Percentiles rank a stretch among this genome's conserved stretches.
Conservation (phyloP, 2,888 invertebrate genomes). For the Oligia fasciuncula region DNA sequence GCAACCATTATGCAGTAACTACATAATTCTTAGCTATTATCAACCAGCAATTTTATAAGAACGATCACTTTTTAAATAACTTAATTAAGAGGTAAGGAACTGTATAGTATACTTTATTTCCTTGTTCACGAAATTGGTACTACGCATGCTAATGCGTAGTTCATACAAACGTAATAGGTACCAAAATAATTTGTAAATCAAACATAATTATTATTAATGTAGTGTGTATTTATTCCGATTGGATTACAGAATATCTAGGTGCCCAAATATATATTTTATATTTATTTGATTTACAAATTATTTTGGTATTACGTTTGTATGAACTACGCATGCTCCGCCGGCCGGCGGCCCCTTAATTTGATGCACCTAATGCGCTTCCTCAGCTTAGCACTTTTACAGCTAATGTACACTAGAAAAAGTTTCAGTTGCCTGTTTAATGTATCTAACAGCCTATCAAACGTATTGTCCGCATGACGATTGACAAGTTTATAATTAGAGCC, state of each 20-base stretch:
- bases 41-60: conserved; percentile 4
- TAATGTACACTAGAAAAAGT: conserved; percentile 12
- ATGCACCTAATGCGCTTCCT: not conserved
- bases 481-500: conserved; percentile 66
- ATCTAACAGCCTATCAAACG: conserved; percentile 52
- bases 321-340: too few relatives aligned
- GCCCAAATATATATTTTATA: too few relatives aligned
- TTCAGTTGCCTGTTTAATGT: conserved; percentile 39
- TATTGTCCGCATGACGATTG: conserved; percentile 54
- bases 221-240: too few relatives aligned
- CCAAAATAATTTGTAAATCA: too few relatives aligned
- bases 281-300: too few relatives aligned
- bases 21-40: conserved; percentile 23
- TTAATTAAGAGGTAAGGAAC: conserved; percentile 12
- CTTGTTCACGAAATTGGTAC: conserved; percentile 1
- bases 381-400: not conserved
- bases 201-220: too few relatives aligned
- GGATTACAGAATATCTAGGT: too few relatives aligned
- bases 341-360: not conserved
- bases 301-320: too few relatives aligned
- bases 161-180: too few relatives aligned
- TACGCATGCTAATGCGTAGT: too few relatives aligned
- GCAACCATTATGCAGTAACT: conserved; percentile 34
- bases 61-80: conserved; percentile 10
- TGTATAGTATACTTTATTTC: not conserved